Evolutionary conservation across 1,140 invertebrate species (phyloP).

Genomic region (Brachionus angularis): DNA sequence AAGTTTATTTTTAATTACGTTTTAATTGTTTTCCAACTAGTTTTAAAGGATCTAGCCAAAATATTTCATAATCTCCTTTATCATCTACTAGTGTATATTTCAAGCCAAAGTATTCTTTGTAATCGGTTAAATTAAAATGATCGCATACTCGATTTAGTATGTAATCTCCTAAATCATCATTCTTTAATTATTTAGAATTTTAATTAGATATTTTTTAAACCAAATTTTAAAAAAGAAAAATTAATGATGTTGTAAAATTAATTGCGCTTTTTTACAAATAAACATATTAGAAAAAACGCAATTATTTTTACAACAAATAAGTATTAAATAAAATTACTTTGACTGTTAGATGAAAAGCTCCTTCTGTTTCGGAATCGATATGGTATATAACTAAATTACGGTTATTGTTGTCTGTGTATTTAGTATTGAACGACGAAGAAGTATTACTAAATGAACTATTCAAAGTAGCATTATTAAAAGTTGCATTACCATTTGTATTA

Average conservation of each 20-base stretch:
- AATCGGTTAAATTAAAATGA: constrained; percentile 17
- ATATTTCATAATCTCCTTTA: constrained; percentile 42
- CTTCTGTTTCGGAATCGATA: constrained; percentile 37
- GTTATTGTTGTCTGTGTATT: not conserved
- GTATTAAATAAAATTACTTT: not conserved
- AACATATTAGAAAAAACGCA: not conserved
- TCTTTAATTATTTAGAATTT: not conserved
- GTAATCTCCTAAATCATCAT: constrained; percentile 8
- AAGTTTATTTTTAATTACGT: no score
- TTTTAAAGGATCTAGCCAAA: constrained; percentile 40
- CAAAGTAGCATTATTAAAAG: not conserved
- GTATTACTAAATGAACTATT: constrained; percentile 29
- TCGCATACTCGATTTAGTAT: constrained; percentile 31
- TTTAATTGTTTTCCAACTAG: constrained; percentile 29
- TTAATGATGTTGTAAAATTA: not conserved
- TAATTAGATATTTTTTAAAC: no score
- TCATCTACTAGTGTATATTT: constrained; percentile 28
- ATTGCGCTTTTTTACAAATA: not conserved
- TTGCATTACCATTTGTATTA: no score
- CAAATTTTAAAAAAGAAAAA: no score
- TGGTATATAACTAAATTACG: constrained; percentile 29
- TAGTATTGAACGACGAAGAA: not conserved
- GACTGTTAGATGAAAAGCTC: constrained; percentile 18
- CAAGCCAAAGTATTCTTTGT: constrained; percentile 42
- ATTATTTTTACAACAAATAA: not conserved